Percentiles rank a stretch among this genome's conserved stretches.
These are phyloP conservation scores for Stegophylla sp. DNA, from an alignment of 2,888 invertebrate genomes.

Conservation along the genomic window DNA sequence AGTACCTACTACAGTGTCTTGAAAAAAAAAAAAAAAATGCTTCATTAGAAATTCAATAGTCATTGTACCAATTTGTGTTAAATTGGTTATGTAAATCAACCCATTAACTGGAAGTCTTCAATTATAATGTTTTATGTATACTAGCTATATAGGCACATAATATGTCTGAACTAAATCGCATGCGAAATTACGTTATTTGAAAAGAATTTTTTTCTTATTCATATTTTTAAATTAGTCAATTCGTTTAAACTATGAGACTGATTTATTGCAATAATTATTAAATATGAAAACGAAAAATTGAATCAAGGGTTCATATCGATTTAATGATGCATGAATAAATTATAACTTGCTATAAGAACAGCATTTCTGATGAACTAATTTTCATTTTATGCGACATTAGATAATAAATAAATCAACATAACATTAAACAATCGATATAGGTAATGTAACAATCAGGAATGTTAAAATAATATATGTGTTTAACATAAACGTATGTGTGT, in stretches of 20 bases:
- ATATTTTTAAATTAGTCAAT: background rate
- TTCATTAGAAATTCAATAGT: slow-evolving; percentile 42
- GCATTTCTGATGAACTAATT: too few relatives aligned
- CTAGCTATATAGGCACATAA: background rate
- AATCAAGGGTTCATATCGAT: background rate
- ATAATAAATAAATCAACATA: too few relatives aligned
- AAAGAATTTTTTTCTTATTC: background rate
- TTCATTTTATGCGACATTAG: too few relatives aligned
- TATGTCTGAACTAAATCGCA: slow-evolving; percentile 10
- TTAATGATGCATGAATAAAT: slow-evolving; percentile 17
- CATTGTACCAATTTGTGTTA: slow-evolving; percentile 41
- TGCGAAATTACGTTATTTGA: background rate
- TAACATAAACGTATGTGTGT: too few relatives aligned
- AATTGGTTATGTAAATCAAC: slow-evolving; percentile 51
- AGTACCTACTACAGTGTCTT: background rate
- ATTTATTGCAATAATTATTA: background rate
- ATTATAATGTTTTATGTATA: slow-evolving; percentile 25
- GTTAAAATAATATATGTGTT: too few relatives aligned
- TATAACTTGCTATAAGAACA: background rate
- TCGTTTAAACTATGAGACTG: background rate
- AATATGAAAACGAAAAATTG: background rate
- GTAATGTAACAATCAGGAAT: too few relatives aligned
- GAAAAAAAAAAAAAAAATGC: slow-evolving; percentile 8
- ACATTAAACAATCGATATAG: too few relatives aligned
- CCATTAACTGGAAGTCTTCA: slow-evolving; percentile 8